Base-by-base conservation (phyloP, 30 jellyfish, hydroid and myxozoan species). In the Cassiopea andromeda region DNA sequence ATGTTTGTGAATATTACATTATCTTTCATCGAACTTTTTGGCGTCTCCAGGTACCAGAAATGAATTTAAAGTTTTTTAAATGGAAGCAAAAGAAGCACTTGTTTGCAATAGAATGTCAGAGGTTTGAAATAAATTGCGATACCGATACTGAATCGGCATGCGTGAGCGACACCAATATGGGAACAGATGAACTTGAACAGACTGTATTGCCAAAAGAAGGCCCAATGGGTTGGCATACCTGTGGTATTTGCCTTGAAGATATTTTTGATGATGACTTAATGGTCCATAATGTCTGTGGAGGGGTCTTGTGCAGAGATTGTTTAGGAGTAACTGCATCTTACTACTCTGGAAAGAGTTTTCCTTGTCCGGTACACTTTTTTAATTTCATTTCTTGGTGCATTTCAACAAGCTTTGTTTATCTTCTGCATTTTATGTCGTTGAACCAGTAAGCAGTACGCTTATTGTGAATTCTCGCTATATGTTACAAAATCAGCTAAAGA, bases 241-340 rank as follows among this genome's bases (percentile, higher is more conserved):
- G 99, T 66, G 91, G 94, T 6, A 90, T 95, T 77, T 95, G 99
- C 86, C 85, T 95, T 43, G 99, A 95, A 72, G 99, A 95, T 46
- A 92, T 82, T 38, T 95, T 95, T 81, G 99, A 95, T 87, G 98
- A 91, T 10, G 93, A 95, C 38, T 76, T 95, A 13, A 75, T 58
- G 84, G 69, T 95, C 13, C 99, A 95, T 73, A 77, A 68, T 47
- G 43, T 71, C 1, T 95, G 99, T 71, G 97, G 98, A 9, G 99
- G 98, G 27, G 58, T 82, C 38, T 81, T 95, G 54, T 95, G 99
- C 78, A 67, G 18, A 2, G 92, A 79, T 48, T 95, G 99, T 80
- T 72, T 95, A 17, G 92, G 82, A 82, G 92, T 89, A 27, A 95
- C 97, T 2, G 94, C 89, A 44, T 75, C 84, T 47, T 94, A 77